Conservation (phyloP, 1,140 invertebrate species). For the Diprion similis region DNA sequence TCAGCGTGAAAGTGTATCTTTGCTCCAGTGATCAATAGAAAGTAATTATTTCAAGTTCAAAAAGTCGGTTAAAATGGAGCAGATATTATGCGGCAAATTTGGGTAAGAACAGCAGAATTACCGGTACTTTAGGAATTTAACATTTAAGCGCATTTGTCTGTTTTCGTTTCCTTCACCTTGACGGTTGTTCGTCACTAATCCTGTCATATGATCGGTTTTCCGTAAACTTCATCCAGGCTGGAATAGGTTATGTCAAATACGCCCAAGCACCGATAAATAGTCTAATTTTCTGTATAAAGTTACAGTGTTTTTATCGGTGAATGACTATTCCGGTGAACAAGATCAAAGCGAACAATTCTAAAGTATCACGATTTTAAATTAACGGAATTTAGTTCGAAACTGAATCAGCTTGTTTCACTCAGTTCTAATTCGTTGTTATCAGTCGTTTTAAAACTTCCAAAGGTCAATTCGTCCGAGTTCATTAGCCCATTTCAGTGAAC, state of each 20-base stretch:
- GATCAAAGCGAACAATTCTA: too few relatives aligned
- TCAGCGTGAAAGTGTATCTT: slow-evolving; percentile 20
- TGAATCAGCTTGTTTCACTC: too few relatives aligned
- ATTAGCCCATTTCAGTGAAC: too few relatives aligned
- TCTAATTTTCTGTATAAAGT: too few relatives aligned
- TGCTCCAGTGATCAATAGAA: slow-evolving; percentile 11
- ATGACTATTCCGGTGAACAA: too few relatives aligned
- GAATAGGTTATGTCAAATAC: neutral
- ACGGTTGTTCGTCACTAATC: slow-evolving; percentile 54
- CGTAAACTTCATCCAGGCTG: neutral
- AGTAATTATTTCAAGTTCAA: neutral
- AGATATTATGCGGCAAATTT: slow-evolving; percentile 62
- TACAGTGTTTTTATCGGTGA: too few relatives aligned
- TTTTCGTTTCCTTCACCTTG: slow-evolving; percentile 59
- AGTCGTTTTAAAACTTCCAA: too few relatives aligned
- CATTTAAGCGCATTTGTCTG: slow-evolving; percentile 57
- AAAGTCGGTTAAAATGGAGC: slow-evolving; percentile 57
- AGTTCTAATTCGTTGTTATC: too few relatives aligned
- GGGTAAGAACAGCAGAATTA: slow-evolving; percentile 48
- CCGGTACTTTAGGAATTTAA: slow-evolving; percentile 45
- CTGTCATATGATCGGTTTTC: slow-evolving; percentile 30
- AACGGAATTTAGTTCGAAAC: too few relatives aligned
- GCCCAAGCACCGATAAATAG: too few relatives aligned
- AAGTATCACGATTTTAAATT: too few relatives aligned
- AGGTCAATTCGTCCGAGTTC: too few relatives aligned